Evolutionary conservation across 2,797 vertebrate genomes (phyloP), one percentile per base, ranked within the genome.

Genomic region (Propithecus perrieri): DNA sequence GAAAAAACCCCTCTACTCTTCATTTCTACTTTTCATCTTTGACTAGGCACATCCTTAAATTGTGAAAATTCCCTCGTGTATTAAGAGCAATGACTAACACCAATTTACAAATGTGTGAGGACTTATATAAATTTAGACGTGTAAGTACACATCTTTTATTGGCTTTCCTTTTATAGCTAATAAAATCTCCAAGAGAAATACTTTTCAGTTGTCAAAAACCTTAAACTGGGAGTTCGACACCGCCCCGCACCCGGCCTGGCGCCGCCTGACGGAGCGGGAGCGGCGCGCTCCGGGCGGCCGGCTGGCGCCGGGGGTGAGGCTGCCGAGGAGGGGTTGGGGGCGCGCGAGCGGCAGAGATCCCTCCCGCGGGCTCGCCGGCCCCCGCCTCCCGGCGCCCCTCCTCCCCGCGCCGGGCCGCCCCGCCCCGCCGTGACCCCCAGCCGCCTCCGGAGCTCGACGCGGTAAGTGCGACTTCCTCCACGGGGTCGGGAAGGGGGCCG

Each of bases 401-500:
- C 65, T 15, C 67, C 84, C 20, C 38, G 4, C n/a, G 50, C 93
- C 61, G 0, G 65, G 87, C 93, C 79, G 35, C 75, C 91, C 94
- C 48, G 85, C 63, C 55, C 8, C 79, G 4, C 89, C 5, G 55
- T 33, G 90, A 90, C 93, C 95, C 22, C 72, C 55, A 2, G 95
- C 72, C 24, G 83, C 55, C 88, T 71, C 8, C 33, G 88, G 63
- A 93, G 88, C 85, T 81, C 97, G 24, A 80, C 92, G 80, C 78
- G 97, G 97, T 98, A 95, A 98, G 97, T 97, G 95, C 69, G 67
- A 92, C 97, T 91, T 93, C 87, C 88, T 83, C 46, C 69, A 63
- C 28, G 7, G 84, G 72, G 85, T 57, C 84, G 22, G 63, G 35
- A 33, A 57, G 53, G 75, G 59, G 53, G 53, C 53, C 53, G 17